A percentile compares a stretch with the other conserved stretches of the same genome.
phyloP scores from a whole-genome alignment of 1,140 invertebrate genomes.

The Trichonephila inaurata region DNA sequence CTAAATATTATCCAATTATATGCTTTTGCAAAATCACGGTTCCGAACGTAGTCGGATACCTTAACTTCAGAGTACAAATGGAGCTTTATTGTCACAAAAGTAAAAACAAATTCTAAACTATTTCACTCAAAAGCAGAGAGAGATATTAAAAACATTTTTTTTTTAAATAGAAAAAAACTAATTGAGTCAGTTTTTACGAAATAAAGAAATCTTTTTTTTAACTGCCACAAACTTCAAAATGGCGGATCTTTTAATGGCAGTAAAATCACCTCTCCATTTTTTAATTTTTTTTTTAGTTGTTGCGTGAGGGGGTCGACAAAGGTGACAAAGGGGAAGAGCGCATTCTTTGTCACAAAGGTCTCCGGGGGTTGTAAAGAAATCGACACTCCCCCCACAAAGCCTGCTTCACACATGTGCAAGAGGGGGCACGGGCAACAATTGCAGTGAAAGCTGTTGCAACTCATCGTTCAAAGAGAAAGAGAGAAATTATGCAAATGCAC shows the following conservation, averaged over 20 bases:
- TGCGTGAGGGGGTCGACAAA: neutral
- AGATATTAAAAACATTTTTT: too few species aligned
- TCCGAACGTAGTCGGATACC: too few species aligned
- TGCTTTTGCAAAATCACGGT: too few species aligned
- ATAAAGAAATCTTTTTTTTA: too few species aligned
- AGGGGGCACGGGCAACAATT: constrained; percentile 38
- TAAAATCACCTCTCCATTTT: neutral
- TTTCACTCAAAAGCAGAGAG: too few species aligned
- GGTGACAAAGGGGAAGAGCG: constrained; percentile 43
- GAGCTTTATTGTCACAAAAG: too few species aligned
- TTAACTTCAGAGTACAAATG: too few species aligned
- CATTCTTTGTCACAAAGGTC: constrained; percentile 37
- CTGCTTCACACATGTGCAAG: neutral
- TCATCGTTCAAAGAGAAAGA: neutral
- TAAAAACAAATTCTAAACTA: too few species aligned
- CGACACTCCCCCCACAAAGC: constrained; percentile 28
- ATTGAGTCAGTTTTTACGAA: too few species aligned
- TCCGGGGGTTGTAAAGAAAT: neutral
- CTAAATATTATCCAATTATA: too few species aligned
- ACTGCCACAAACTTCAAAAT: neutral
- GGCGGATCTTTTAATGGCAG: neutral
- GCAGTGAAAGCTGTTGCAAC: neutral
- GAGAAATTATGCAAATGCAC: neutral
- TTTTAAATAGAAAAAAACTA: too few species aligned
- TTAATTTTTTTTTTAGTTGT: constrained; percentile 34